Percentiles rank a stretch among this genome's conserved stretches.
Evolutionary conservation across 2,113 vertebrate species (phyloP).

Genomic region (Brevimyrus niger): DNA sequence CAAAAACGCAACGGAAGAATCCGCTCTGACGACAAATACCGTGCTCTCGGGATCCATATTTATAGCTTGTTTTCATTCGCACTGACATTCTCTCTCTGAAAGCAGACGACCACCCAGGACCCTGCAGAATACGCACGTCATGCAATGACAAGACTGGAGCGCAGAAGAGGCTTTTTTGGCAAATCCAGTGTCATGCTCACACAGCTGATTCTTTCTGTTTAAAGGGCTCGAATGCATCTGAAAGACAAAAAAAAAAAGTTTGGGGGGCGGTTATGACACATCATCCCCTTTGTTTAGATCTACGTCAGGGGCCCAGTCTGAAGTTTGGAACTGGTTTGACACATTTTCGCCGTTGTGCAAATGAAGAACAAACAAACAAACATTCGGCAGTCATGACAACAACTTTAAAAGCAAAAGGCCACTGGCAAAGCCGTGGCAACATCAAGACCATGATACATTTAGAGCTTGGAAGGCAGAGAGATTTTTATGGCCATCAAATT

Average conservation of each 20-base stretch:
- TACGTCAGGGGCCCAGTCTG: constrained; percentile 36
- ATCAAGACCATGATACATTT: constrained; percentile 53
- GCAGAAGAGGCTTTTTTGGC: not conserved
- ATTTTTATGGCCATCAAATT: constrained; percentile 24
- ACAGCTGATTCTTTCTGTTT: not conserved
- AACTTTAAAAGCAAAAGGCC: constrained; percentile 32
- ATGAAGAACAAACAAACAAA: constrained; percentile 25
- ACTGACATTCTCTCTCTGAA: not conserved
- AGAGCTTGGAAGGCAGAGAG: constrained; percentile 41
- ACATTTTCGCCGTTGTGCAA: constrained; percentile 31
- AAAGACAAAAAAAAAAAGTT: not conserved
- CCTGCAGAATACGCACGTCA: not conserved
- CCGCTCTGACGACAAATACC: not conserved
- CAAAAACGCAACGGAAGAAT: not conserved
- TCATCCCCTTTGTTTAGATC: constrained; percentile 17
- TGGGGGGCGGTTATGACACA: constrained; percentile 8
- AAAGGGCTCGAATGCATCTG: not conserved
- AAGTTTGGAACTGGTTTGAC: constrained; percentile 32
- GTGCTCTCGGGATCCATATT: not conserved
- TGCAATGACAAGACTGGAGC: not conserved
- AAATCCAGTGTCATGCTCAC: not conserved
- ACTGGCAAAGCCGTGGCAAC: constrained; percentile 39
- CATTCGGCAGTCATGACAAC: constrained; percentile 30
- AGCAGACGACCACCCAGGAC: not conserved
- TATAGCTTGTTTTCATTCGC: not conserved